Evolutionary conservation across 37 sponge, comb jelly and placozoan species (phyloP).

Genomic region (Petrosia ficiformis): DNA sequence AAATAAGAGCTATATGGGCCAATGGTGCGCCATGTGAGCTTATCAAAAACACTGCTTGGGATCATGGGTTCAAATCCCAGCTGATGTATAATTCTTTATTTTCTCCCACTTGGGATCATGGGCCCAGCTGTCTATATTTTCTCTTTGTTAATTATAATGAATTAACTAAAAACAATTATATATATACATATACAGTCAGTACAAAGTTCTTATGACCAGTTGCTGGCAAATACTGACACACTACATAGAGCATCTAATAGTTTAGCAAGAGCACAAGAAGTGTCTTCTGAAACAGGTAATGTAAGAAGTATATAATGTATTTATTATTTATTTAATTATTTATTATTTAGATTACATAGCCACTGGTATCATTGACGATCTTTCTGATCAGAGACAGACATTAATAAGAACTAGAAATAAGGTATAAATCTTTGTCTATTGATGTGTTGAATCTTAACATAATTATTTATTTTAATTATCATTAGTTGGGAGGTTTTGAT

Average conservation of each 20-base stretch:
- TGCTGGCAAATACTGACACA: constrained; percentile 56
- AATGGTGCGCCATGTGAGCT: no score
- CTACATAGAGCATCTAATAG: constrained; percentile 47
- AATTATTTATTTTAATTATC: background rate
- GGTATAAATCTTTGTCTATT: constrained; percentile 38
- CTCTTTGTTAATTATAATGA: no score
- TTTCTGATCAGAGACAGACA: constrained; percentile 50
- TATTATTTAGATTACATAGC: constrained; percentile 62
- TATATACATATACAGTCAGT: no score
- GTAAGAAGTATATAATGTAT: background rate
- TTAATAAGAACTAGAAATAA: constrained; percentile 56
- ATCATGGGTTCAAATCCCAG: background rate
- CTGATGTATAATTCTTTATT: background rate
- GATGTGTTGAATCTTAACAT: no score
- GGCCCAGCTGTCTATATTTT: no score
- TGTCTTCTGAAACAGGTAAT: constrained; percentile 67
- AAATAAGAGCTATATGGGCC: no score
- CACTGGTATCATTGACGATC: constrained; percentile 44
- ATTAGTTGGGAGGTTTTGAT: constrained; percentile 44
- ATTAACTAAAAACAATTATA: no score
- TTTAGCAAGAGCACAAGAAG: constrained; percentile 46
- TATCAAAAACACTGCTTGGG: no score
- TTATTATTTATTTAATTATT: background rate
- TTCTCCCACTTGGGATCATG: no score
- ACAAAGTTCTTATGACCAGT: background rate